Conservation (phyloP, 2,888 invertebrate genomes). For the Eristalinus aeneus region DNA sequence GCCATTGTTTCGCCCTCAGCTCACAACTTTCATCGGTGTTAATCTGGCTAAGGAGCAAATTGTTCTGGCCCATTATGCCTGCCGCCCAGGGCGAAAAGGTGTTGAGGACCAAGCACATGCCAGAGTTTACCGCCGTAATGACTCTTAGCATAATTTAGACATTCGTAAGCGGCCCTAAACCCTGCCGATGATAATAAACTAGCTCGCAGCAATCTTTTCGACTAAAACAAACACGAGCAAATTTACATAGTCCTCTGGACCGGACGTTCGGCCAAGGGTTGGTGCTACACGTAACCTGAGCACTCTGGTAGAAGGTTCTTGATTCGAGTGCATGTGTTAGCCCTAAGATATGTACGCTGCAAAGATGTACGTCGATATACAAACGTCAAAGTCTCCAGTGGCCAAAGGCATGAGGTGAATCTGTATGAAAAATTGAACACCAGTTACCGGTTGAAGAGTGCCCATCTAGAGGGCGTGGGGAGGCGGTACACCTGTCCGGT, state of each 20-base stretch:
- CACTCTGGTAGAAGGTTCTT: background rate
- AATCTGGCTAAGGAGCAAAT: constrained; percentile 13
- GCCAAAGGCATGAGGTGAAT: constrained; percentile 33
- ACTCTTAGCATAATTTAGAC: constrained; percentile 66
- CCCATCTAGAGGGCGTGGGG: background rate
- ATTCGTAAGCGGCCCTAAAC: constrained; percentile 61
- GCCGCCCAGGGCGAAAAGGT: constrained; percentile 1
- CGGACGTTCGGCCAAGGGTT: background rate
- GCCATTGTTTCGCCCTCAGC: background rate
- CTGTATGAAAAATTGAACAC: constrained; percentile 58
- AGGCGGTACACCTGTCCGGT: background rate
- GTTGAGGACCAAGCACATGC: background rate
- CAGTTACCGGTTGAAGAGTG: constrained; percentile 5
- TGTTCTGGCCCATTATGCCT: constrained; percentile 15
- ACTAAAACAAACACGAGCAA: constrained; percentile 41
- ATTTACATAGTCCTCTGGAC: constrained; percentile 55
- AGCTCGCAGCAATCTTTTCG: constrained; percentile 58
- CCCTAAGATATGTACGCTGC: constrained; percentile 45
- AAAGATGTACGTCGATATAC: background rate
- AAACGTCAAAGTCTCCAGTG: constrained; percentile 46
- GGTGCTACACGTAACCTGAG: background rate
- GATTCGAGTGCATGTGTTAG: constrained; percentile 33
- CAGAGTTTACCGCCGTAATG: background rate
- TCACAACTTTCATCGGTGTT: background rate
- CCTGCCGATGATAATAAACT: constrained; percentile 61